A percentile compares a stretch with the other conserved stretches of the same genome.
phyloP scores from a whole-genome alignment of 2,797 vertebrate species.

The Dicrostonyx torquatus region DNA sequence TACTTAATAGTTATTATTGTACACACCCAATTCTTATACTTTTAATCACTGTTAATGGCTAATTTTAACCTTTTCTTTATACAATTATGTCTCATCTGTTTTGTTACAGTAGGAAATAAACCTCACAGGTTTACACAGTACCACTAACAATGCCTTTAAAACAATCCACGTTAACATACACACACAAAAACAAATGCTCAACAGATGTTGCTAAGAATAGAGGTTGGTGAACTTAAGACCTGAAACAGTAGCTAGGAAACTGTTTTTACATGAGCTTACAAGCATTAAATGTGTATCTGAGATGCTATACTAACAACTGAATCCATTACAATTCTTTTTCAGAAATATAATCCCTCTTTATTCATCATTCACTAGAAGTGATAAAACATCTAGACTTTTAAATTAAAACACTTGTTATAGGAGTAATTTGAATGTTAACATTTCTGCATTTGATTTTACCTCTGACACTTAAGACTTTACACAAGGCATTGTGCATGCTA shows the following conservation, averaged over 20 bases:
- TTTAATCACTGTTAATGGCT: not conserved
- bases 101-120: constrained; percentile 9
- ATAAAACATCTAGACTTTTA: constrained; percentile 31
- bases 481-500: not conserved
- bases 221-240: not conserved
- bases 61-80: not conserved
- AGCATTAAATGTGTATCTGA: not conserved
- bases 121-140: not conserved
- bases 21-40: not conserved
- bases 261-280: not conserved
- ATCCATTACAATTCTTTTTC: constrained; percentile 25
- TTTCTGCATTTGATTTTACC: not conserved
- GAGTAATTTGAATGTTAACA: not conserved
- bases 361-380: not conserved
- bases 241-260: not conserved
- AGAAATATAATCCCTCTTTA: constrained; percentile 42
- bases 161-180: not conserved
- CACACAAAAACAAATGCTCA: not conserved
- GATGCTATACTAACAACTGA: not conserved
- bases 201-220: not conserved
- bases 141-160: not conserved
- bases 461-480: not conserved
- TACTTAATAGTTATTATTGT: not conserved
- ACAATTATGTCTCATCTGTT: not conserved
- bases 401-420: not conserved